Evolutionary conservation across 2,797 vertebrate genomes (phyloP).

Genomic region (Lepus oiostolus): DNA sequence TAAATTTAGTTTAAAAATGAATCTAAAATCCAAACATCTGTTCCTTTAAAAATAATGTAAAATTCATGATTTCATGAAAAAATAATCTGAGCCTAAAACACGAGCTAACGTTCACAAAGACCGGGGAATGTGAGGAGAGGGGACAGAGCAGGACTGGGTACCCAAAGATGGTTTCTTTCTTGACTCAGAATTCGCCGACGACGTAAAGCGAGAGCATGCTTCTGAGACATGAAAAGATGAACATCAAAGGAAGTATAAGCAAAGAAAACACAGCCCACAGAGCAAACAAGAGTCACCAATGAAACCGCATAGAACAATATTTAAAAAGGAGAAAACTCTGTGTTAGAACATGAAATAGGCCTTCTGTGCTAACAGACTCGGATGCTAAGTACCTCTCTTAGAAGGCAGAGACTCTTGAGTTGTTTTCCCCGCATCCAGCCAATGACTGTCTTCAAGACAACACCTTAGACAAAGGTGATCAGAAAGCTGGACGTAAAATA

Average conservation of each 20-base stretch:
- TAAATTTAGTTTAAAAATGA: constrained; percentile 65
- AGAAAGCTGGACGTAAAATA: constrained; percentile 27
- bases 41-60: constrained; percentile 74
- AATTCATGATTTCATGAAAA: constrained; percentile 71
- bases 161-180: constrained; percentile 52
- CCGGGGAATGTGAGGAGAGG: constrained; percentile 28
- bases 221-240: constrained; percentile 73
- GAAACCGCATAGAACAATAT: constrained; percentile 20
- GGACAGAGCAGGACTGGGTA: background rate
- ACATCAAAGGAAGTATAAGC: constrained; percentile 67
- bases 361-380: background rate
- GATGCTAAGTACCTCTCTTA: constrained; percentile 20
- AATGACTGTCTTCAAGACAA: background rate
- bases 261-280: constrained; percentile 34
- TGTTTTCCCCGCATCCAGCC: constrained; percentile 37
- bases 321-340: constrained; percentile 39
- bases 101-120: constrained; percentile 71
- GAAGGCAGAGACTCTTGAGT: constrained; percentile 17
- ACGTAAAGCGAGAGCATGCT: constrained; percentile 39
- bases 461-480: background rate
- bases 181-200: constrained; percentile 24
- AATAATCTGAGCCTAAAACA: constrained; percentile 40
- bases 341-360: constrained; percentile 55
- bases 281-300: constrained; percentile 61
- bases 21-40: constrained; percentile 77